Conservation (phyloP, 2,113 vertebrate species). For the Geococcyx californianus region DNA sequence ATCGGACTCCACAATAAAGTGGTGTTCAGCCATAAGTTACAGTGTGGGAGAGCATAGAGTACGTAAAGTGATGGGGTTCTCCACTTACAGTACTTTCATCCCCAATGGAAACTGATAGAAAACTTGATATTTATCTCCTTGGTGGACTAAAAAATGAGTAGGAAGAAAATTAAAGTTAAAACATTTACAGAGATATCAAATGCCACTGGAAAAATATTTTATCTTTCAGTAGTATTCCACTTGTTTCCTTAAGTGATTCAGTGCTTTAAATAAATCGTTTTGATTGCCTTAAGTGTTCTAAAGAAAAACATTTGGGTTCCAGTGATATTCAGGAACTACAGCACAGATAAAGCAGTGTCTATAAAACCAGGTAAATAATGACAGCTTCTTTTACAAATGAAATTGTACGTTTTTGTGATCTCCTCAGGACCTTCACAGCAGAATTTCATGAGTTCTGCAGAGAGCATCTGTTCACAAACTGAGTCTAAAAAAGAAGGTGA, state of each 20-base stretch:
- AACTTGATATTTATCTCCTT: not conserved
- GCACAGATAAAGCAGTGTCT: not conserved
- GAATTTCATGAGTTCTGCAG: not conserved
- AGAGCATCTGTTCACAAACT: not conserved
- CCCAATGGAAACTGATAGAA: not conserved
- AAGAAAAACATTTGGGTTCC: constrained; percentile 30
- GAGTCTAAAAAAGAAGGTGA: not conserved
- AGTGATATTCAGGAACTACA: not conserved
- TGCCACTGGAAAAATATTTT: not conserved
- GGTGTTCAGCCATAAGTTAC: not conserved
- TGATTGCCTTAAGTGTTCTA: constrained; percentile 8
- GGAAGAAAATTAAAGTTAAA: constrained; percentile 5
- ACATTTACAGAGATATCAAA: not conserved
- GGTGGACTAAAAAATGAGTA: not conserved
- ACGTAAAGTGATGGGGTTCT: not conserved
- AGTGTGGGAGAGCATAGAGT: not conserved
- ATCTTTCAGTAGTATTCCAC: not conserved
- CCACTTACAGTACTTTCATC: not conserved
- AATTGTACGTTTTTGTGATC: not conserved
- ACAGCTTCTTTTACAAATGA: not conserved
- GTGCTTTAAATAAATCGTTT: constrained; percentile 20
- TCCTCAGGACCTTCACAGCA: not conserved
- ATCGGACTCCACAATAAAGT: not conserved
- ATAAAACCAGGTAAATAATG: not conserved
- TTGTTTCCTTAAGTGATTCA: not conserved